Evolutionary conservation across 2,888 invertebrate genomes (phyloP).

Genomic region (Matsumyia berberina): DNA sequence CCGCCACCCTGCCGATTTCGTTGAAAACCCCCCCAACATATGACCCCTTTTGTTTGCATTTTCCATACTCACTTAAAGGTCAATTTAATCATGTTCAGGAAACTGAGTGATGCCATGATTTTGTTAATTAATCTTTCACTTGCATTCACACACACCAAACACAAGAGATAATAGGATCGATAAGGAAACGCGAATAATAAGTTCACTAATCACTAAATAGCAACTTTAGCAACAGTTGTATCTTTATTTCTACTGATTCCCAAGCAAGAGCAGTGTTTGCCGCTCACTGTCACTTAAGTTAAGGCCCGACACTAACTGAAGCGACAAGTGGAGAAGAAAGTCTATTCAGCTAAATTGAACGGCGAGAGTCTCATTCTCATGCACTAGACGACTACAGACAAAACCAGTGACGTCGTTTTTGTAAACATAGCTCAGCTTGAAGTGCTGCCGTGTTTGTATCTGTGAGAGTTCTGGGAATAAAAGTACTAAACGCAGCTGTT

Average conservation of each 20-base stretch:
- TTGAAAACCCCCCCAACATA: too few relatives aligned
- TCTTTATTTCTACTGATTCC: too few relatives aligned
- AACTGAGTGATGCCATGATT: conserved; percentile 49
- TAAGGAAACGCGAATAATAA: neutral
- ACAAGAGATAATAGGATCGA: neutral
- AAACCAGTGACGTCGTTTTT: neutral
- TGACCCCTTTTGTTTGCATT: neutral
- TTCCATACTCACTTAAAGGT: conserved; percentile 51
- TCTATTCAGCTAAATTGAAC: neutral
- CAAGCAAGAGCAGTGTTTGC: too few relatives aligned
- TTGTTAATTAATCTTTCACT: neutral
- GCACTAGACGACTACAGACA: neutral
- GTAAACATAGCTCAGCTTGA: too few relatives aligned
- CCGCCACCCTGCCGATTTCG: neutral
- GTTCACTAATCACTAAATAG: neutral
- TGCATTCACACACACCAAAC: neutral
- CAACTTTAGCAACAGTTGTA: neutral
- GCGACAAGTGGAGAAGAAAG: conserved; percentile 24
- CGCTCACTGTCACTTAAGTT: neutral
- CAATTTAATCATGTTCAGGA: conserved; percentile 53
- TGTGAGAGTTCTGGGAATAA: too few relatives aligned
- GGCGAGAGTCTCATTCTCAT: neutral
- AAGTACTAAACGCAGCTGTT: too few relatives aligned
- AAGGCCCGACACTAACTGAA: conserved; percentile 36
- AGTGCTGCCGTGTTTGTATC: too few relatives aligned